Evolutionary conservation across 2,113 vertebrate species (phyloP).

Genomic region (Pachycephala philippinensis): DNA sequence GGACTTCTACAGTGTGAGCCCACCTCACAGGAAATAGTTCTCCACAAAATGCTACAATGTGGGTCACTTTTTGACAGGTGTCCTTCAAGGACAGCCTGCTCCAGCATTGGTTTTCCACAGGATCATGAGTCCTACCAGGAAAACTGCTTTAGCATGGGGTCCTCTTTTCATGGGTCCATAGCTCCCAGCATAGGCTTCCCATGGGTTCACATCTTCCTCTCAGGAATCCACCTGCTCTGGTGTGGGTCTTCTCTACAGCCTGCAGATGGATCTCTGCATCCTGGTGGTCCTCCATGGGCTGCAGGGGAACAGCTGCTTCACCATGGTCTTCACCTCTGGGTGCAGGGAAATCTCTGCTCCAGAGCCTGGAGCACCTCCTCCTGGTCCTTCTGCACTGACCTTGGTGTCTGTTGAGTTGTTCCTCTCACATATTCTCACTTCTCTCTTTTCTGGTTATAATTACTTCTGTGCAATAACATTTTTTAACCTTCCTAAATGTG

Average conservation of each 20-base stretch:
- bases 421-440: not conserved
- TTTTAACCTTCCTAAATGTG: not conserved
- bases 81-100: not conserved
- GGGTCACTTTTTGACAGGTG: not conserved
- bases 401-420: not conserved
- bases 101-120: not conserved
- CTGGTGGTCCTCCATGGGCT: not conserved
- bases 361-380: not conserved
- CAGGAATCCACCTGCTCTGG: not conserved
- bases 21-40: not conserved
- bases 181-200: not conserved
- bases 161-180: not conserved
- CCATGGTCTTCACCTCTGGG: rapidly evolving
- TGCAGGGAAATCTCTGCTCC: not conserved
- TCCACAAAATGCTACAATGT: not conserved
- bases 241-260: not conserved
- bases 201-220: not conserved
- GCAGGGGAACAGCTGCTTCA: not conserved
- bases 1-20: no score
- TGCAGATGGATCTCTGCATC: not conserved
- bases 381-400: no score
- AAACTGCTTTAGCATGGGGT: not conserved
- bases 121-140: not conserved
- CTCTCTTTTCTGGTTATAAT: not conserved
- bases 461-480: not conserved